These are phyloP conservation scores for Hapalemur alaotrensis DNA, from an alignment of 2,797 vertebrate genomes.

Conservation along the genomic window DNA sequence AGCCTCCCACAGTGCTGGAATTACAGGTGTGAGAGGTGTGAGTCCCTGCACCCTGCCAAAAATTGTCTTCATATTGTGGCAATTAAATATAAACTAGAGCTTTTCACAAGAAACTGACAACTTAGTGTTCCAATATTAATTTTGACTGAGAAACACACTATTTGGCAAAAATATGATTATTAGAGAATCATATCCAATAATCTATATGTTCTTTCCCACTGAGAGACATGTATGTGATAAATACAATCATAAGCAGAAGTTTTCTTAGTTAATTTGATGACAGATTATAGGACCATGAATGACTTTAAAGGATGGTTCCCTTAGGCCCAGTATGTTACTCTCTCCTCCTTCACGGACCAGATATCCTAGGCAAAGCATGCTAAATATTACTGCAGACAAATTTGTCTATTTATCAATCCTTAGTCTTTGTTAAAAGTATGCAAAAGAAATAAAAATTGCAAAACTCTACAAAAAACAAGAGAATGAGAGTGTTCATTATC, in stretches of 20 bases:
- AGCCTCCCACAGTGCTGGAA: background rate
- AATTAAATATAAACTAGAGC: background rate
- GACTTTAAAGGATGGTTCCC: background rate
- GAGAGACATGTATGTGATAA: background rate
- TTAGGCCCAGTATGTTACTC: background rate
- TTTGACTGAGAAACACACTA: background rate
- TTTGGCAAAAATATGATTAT: background rate
- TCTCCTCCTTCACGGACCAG: background rate
- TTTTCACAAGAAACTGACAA: background rate
- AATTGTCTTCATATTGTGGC: background rate
- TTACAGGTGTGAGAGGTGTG: background rate
- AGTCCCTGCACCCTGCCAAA: background rate
- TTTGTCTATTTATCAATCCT: background rate
- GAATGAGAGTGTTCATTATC: background rate
- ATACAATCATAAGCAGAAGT: background rate
- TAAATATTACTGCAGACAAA: background rate
- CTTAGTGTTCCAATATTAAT: background rate
- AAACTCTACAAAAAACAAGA: background rate
- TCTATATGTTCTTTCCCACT: background rate
- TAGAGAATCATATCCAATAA: background rate
- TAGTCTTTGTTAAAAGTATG: background rate
- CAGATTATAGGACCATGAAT: background rate
- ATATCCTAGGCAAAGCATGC: background rate
- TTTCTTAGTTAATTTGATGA: background rate
- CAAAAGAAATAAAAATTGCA: background rate